A percentile compares a stretch with the other conserved stretches of the same genome.
phyloP scores from a whole-genome alignment of 1,140 invertebrate genomes.

The Danaus plexippus region DNA sequence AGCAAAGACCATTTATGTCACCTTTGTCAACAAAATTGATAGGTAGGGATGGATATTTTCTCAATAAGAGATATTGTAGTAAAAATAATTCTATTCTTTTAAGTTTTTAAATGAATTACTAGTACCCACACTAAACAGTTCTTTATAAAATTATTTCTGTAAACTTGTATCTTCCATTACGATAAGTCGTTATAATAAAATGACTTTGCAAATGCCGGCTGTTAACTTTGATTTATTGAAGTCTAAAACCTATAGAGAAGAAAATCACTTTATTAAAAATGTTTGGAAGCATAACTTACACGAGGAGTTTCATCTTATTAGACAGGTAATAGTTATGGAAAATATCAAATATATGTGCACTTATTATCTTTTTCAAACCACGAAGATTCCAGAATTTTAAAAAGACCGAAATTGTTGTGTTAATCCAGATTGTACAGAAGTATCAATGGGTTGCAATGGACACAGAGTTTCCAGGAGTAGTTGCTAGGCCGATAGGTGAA shows the following conservation, averaged over 20 bases:
- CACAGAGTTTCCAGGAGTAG: constrained; percentile 99
- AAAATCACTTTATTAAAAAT: constrained; percentile 92
- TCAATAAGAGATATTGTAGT: no score
- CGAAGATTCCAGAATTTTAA: neutral
- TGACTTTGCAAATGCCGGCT: constrained; percentile 56
- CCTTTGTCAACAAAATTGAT: no score
- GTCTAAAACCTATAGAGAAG: constrained; percentile 78
- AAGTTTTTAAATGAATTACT: no score
- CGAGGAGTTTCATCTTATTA: constrained; percentile 95
- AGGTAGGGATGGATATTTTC: no score
- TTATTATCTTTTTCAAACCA: no score
- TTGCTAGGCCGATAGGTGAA: constrained; percentile 96
- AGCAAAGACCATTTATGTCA: no score
- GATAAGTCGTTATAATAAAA: constrained; percentile 6
- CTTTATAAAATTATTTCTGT: neutral
- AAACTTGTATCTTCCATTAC: neutral
- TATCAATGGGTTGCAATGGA: constrained; percentile 99
- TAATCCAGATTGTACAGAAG: constrained; percentile 84
- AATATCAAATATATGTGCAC: no score
- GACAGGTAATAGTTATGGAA: constrained; percentile 72
- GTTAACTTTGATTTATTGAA: constrained; percentile 54
- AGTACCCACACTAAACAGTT: neutral
- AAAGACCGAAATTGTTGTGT: constrained; percentile 6
- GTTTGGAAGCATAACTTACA: constrained; percentile 98
- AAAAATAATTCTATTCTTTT: no score